phyloP scores from a whole-genome alignment of 2,888 invertebrate genomes.

The Harpalus rufipes region DNA sequence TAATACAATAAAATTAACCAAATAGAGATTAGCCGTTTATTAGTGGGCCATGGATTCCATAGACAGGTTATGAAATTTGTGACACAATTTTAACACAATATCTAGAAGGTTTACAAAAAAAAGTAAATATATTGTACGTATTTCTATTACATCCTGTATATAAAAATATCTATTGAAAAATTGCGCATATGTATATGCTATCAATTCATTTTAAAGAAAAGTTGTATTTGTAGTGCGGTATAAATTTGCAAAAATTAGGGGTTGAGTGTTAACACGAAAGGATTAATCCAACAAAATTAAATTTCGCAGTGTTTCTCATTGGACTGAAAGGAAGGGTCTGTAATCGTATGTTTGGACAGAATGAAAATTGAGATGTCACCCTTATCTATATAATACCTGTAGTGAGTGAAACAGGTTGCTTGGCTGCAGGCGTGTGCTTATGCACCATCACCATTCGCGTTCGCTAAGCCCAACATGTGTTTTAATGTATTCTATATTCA shows the following conservation, averaged over 20 bases:
- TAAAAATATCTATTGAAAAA: too few relatives aligned
- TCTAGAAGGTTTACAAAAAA: too few relatives aligned
- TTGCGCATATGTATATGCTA: too few relatives aligned
- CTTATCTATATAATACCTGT: constrained; percentile 51
- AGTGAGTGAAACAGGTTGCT: constrained; percentile 29
- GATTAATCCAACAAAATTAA: constrained; percentile 30
- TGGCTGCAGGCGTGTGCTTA: constrained; percentile 12
- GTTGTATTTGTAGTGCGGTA: neutral
- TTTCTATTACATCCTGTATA: too few relatives aligned
- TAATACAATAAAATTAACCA: too few relatives aligned
- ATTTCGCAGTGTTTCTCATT: constrained; percentile 13
- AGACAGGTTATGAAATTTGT: too few relatives aligned
- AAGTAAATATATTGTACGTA: too few relatives aligned
- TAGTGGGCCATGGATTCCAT: too few relatives aligned
- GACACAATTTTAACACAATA: too few relatives aligned
- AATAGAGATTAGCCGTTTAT: too few relatives aligned
- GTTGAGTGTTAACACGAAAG: neutral
- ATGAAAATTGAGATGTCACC: constrained; percentile 61
- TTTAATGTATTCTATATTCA: constrained; percentile 72
- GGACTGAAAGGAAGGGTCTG: constrained; percentile 34
- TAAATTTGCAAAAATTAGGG: constrained; percentile 5
- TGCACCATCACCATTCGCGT: neutral
- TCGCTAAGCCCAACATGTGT: constrained; percentile 51
- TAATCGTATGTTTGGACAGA: constrained; percentile 58
- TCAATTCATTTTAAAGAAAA: too few relatives aligned